phyloP scores from a whole-genome alignment of 2,113 vertebrate genomes.

The Emydura subglobosa region DNA sequence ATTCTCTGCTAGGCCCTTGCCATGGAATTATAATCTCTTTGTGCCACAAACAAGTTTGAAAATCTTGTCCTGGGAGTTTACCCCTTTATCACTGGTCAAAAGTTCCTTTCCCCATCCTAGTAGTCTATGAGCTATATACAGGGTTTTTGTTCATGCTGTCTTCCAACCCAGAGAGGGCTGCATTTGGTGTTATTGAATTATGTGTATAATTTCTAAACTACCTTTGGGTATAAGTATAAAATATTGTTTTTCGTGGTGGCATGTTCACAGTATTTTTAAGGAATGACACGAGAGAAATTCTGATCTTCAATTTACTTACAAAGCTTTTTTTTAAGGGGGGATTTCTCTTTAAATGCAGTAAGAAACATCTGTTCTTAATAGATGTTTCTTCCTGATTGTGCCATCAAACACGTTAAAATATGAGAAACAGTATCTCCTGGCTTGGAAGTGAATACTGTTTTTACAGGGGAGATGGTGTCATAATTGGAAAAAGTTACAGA shows the following conservation, averaged over 20 bases:
- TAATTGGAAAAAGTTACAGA: not conserved
- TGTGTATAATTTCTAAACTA: accelerated
- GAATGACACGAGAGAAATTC: not conserved
- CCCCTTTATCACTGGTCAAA: not conserved
- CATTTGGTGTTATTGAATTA: accelerated
- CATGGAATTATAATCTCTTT: accelerated
- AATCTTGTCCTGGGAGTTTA: not conserved
- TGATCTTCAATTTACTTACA: not conserved
- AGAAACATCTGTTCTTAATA: not conserved
- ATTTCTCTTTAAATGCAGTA: not conserved
- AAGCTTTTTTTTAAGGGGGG: not conserved
- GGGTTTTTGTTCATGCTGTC: not conserved
- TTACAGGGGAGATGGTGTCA: not conserved
- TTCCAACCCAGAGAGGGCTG: not conserved
- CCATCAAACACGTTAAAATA: not conserved
- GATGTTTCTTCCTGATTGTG: not conserved
- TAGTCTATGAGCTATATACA: not conserved
- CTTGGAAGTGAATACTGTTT: not conserved
- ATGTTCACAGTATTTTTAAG: not conserved
- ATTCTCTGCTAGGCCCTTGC: not conserved
- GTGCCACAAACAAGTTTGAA: accelerated
- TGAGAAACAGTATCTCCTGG: accelerated
- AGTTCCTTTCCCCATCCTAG: not conserved
- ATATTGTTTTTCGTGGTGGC: not conserved
- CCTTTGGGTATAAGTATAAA: not conserved